Evolutionary conservation across 2,888 invertebrate species (phyloP), one percentile per base, ranked within the genome.

Genomic region (Synergus japonicus): DNA sequence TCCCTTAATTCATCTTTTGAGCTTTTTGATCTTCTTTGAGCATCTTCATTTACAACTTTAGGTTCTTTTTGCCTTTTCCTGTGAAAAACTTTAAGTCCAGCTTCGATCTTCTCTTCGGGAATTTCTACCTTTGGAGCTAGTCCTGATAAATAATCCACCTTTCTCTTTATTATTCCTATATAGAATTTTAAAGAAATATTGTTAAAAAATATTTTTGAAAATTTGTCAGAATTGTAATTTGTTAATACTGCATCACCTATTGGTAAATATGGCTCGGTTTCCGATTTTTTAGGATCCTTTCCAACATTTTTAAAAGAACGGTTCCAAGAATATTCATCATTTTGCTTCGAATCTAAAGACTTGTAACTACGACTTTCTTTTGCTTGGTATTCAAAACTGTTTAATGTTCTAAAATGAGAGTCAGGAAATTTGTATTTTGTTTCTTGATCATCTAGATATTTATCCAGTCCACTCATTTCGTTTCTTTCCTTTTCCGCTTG

Each of bases 91-190:
- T 49, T 73, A 15, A 29, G 3, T 10, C 43, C 13, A 46, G 37
- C 15, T 41, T 43, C 37, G 60, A 46, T 76, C 63, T 81, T 82
- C 12, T 81, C 78, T 65, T 64, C 66, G 9, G 82, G 76, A n/a
- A 18, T 41, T 37, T 81, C 76, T n/a, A 78, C 83, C 7, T 84
- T 80, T 1, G 84, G 81, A 43, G 84, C 83, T 1, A 87, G 78
- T n/a, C 85, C 86, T 54, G 83, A 73, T n/a, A 85, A 66, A 73
- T 87, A 85, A 80, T 86, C 84, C 15, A 81, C 54, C 73, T 82
- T 85, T 79, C 86, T 82, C 69, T 79, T 85, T 22, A 83, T 81
- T 54, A 87, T 76, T 78, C 86, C 86, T 87, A 54, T 13, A 65
- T 8, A 63, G 4, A 37, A 54, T 37, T 41, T 46, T 46, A 5